Percentiles rank a stretch among this genome's conserved stretches.
Evolutionary conservation across 2,888 invertebrate genomes (phyloP).

Genomic region (Cosmia pyralina): DNA sequence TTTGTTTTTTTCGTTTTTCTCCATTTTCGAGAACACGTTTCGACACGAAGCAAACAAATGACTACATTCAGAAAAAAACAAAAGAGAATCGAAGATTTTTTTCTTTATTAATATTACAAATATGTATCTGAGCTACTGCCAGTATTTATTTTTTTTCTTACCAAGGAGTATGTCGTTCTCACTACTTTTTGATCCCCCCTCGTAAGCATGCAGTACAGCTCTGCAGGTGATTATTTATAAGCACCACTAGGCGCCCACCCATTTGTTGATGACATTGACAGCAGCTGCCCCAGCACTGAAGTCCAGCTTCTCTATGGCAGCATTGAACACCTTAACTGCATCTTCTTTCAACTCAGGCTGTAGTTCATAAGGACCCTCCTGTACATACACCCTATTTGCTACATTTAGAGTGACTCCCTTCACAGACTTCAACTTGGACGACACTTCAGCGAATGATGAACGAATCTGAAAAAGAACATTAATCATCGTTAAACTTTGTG

Average conservation of each 20-base stretch:
- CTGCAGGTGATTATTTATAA: constrained; percentile 6
- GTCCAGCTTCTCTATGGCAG: constrained; percentile 91
- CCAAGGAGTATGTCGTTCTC: too few relatives aligned
- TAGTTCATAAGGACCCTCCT: constrained; percentile 87
- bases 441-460: constrained; percentile 77
- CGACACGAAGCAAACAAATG: too few relatives aligned
- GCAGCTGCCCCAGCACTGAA: constrained; percentile 89
- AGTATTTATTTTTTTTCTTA: too few relatives aligned
- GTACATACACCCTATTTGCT: constrained; percentile 93
- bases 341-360: constrained; percentile 89
- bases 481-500: constrained; percentile 27
- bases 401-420: constrained; percentile 91
- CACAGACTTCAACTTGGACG: constrained; percentile 77
- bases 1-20: too few relatives aligned
- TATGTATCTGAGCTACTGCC: too few relatives aligned
- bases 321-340: constrained; percentile 91
- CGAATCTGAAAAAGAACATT: constrained; percentile 77
- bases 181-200: too few relatives aligned
- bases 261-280: constrained; percentile 92
- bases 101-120: too few relatives aligned
- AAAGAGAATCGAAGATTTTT: too few relatives aligned
- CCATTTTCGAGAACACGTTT: too few relatives aligned
- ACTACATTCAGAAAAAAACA: too few relatives aligned
- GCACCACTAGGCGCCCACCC: constrained; percentile 87
- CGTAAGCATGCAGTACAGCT: not conserved